Evolutionary conservation across 2,113 vertebrate genomes (phyloP), one percentile per base, ranked within the genome.

Genomic region (Brienomyrus brachyistius): DNA sequence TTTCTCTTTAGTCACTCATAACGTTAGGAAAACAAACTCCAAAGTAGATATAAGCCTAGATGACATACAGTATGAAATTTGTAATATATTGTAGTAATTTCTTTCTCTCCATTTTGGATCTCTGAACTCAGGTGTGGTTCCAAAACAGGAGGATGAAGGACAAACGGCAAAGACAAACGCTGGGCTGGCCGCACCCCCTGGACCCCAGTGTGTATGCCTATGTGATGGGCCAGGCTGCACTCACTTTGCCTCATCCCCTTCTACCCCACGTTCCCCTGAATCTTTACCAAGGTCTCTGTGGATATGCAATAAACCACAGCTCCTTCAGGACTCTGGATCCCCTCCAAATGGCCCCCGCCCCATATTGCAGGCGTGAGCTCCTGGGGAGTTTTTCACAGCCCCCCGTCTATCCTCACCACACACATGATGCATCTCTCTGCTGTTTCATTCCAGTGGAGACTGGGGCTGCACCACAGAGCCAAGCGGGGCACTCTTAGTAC

Each of bases 101-200:
- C 54, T 86, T 66, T 56, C 0, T 82, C 27, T 45, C 13, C 27
- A 1, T 54, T 54, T 8, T 52, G 40, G 43, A 54, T 54, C 21
- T 87, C 4, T 54, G 50, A 87, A 35, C 7, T 10, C 50, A 95
- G 89, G 66, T 95, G 35, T 96, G 95, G 94, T 95, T 95, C 89
- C 96, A 96, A 92, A 96, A 96, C 92, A 52, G 93, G 87, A 92
- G 95, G 56, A 96, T 94, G 95, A 96, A 96, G 88, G 94, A 95
- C 88, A 95, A 95, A 91, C 92, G 94, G 0, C 95, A 95, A 91
- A 94, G 94, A 86, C 93, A 93, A 89, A 90, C 93, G 31, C 31
- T 95, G 80, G 91, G 92, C 11, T 95, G 94, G 94, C 90, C 93
- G 9, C 93, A 94, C 66, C 92, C 92, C 4, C 90, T 95, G 21